phyloP scores from a whole-genome alignment of 2,113 vertebrate genomes.

The Corythaixoides concolor region DNA sequence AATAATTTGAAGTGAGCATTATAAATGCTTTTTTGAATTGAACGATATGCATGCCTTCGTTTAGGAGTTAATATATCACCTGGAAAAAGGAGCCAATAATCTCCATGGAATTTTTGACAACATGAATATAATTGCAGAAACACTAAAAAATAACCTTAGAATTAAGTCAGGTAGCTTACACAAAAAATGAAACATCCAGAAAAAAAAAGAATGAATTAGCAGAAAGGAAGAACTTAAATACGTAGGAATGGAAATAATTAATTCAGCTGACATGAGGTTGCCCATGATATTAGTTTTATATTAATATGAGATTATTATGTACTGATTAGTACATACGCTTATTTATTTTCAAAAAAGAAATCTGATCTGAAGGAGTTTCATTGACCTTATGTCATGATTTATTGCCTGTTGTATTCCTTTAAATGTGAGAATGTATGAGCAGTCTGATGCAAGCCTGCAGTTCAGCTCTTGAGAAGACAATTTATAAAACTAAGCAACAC shows the following conservation, averaged over 20 bases:
- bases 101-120: conserved; percentile 1
- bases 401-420: not conserved
- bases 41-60: conserved; percentile 48
- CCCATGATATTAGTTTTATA: not conserved
- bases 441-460: not conserved
- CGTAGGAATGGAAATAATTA: conserved; percentile 53
- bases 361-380: not conserved
- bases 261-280: not conserved
- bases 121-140: conserved; percentile 56
- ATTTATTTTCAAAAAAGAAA: not conserved
- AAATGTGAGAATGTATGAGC: not conserved
- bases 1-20: conserved; percentile 54
- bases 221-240: conserved; percentile 31
- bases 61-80: conserved; percentile 51
- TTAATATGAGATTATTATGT: not conserved
- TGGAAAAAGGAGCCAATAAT: conserved; percentile 34
- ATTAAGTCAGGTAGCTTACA: conserved; percentile 57
- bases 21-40: conserved; percentile 58
- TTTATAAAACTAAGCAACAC: not conserved
- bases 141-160: conserved; percentile 67
- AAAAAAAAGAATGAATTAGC: conserved; percentile 54
- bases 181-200: conserved; percentile 48
- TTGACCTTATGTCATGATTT: not conserved
- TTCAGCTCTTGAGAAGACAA: not conserved
- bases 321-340: not conserved